A percentile compares a stretch with the other conserved stretches of the same genome.
phyloP scores from a whole-genome alignment of 2,888 invertebrate genomes.

The Platerodrilus igneus region DNA sequence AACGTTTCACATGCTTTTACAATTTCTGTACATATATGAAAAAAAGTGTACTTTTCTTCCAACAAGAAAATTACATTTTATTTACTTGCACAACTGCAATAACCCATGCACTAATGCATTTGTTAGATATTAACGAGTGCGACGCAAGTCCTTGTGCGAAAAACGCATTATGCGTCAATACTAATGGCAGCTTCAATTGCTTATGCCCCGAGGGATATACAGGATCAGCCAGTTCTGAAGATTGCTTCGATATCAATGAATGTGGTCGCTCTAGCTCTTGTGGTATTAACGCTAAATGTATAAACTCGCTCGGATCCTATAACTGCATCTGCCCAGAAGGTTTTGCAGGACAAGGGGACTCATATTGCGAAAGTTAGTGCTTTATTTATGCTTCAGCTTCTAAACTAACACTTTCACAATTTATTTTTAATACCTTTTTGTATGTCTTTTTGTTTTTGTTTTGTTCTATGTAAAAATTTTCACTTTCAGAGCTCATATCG shows the following conservation, averaged over 20 bases:
- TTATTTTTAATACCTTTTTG: constrained; percentile 18
- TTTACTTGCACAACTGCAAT: too few species aligned
- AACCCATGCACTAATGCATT: constrained; percentile 30
- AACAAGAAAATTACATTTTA: too few species aligned
- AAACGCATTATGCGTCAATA: constrained; percentile 70
- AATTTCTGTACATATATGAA: constrained; percentile 19
- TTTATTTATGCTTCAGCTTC: constrained; percentile 15
- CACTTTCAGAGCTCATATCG: constrained; percentile 39
- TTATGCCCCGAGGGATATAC: constrained; percentile 68
- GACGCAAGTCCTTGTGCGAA: constrained; percentile 63
- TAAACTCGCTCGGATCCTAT: constrained; percentile 75
- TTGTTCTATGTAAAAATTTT: constrained; percentile 33
- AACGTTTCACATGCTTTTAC: neutral
- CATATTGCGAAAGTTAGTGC: constrained; percentile 72
- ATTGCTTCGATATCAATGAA: constrained; percentile 71
- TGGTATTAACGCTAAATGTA: constrained; percentile 73
- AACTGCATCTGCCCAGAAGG: constrained; percentile 73
- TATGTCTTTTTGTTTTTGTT: constrained; percentile 30
- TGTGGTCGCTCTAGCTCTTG: constrained; percentile 64
- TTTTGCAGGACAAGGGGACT: constrained; percentile 69
- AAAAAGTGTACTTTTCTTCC: constrained; percentile 17
- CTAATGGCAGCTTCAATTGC: constrained; percentile 71
- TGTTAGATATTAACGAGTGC: constrained; percentile 71
- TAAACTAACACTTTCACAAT: constrained; percentile 7
- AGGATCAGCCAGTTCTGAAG: constrained; percentile 54